These are phyloP conservation scores for Pomacea maculata DNA, from an alignment of 1,140 invertebrate species.

Conservation along the genomic window DNA sequence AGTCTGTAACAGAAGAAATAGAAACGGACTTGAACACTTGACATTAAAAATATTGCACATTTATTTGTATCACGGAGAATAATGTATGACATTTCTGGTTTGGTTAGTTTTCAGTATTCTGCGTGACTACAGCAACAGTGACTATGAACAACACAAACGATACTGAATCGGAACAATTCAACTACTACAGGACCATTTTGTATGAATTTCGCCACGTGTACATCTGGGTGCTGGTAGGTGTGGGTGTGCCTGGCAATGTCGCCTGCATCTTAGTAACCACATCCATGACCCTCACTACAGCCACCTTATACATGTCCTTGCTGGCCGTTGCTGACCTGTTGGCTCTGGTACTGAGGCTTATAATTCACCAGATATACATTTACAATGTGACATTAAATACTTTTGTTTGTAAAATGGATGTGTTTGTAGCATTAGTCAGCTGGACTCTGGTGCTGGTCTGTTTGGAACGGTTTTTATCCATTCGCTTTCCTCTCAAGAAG, in stretches of 20 bases:
- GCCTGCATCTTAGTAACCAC: slow-evolving; percentile 41
- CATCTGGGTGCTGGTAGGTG: slow-evolving; percentile 39
- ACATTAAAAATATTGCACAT: no score
- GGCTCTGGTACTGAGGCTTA: slow-evolving; percentile 41
- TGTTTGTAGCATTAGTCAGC: slow-evolving; percentile 5
- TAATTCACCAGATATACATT: slow-evolving; percentile 34
- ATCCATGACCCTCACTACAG: slow-evolving; percentile 43
- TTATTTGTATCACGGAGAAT: no score
- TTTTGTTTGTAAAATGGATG: background rate
- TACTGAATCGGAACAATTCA: no score
- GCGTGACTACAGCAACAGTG: no score
- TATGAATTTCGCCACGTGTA: slow-evolving; percentile 36
- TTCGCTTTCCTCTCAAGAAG: slow-evolving; percentile 47
- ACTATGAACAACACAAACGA: no score
- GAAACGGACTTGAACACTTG: no score
- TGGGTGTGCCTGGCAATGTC: slow-evolving; percentile 48
- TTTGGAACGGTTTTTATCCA: slow-evolving; percentile 46
- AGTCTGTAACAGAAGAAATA: no score
- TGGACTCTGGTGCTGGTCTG: slow-evolving; percentile 52
- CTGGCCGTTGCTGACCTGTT: slow-evolving; percentile 39
- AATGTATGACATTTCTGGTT: no score
- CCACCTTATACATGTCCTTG: slow-evolving; percentile 45
- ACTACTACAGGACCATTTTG: no score
- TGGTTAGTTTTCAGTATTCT: no score
- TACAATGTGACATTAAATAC: background rate